Evolutionary conservation across 2,113 vertebrate species (phyloP), one percentile per base, ranked within the genome.

Genomic region (Helogale parvula): DNA sequence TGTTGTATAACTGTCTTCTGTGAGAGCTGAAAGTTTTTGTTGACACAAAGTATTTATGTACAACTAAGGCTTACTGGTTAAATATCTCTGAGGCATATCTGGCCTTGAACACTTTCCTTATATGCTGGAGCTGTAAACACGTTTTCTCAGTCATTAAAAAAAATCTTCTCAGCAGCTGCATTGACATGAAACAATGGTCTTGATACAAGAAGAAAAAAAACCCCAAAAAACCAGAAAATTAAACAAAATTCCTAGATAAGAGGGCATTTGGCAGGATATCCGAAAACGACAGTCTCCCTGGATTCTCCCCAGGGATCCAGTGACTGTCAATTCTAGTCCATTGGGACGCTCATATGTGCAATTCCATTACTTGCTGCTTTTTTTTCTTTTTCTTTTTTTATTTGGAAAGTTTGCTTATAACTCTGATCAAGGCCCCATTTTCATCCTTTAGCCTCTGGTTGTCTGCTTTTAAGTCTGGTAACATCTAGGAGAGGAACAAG

Each of bases 381-480:
- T 92, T 50, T 97, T 98, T 57, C 7, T 57, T 60, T 60, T 25
- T 98, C 99, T 98, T 99, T 35, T 98, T 98, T 99, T 99, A 99
- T 99, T 99, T 99, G 98, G 99, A 99, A 99, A 99, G 99, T 99
- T 99, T 99, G 99, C 99, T 99, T 99, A 99, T 99, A 98, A 99
- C 99, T 99, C 99, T 99, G 98, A 99, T 99, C 99, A 99, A 99
- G 98, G 99, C 99, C 98, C 99, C 99, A 86, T 99, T 99, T 99
- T 99, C 99, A 98, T 99, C 99, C 98, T 99, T 99, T 99, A 99
- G 99, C 99, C 99, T 99, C 99, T 99, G 99, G 99, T 99, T 99
- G 99, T 99, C 99, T 98, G 99, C 99, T 99, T 99, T 99, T 99
- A 99, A 99, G 99, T 99, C 99, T 98, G 99, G 99, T 99, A 99